Conservation (phyloP, 2,797 vertebrate genomes). For the Acrocephalus scirpaceus region DNA sequence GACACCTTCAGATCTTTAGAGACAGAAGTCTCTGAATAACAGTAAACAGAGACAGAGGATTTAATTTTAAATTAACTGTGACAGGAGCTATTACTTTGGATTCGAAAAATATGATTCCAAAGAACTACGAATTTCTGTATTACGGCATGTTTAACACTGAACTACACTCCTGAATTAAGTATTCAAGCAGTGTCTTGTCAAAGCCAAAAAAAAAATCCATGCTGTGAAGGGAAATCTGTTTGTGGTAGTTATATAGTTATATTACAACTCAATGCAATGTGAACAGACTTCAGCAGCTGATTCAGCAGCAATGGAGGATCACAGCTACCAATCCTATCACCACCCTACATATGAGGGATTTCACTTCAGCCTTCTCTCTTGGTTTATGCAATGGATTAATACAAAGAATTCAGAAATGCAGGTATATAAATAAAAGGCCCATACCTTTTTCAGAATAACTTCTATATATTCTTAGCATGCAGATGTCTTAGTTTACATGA, state of each 20-base stretch:
- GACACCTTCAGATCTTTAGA: not conserved
- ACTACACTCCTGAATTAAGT: slow-evolving; percentile 8
- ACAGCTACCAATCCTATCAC: not conserved
- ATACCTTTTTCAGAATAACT: not conserved
- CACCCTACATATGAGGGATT: not conserved
- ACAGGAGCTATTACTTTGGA: not conserved
- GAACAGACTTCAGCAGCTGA: not conserved
- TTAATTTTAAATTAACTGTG: not conserved
- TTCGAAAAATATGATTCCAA: not conserved
- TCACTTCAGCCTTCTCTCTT: not conserved
- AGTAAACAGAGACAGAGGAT: not conserved
- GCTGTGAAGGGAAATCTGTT: not conserved
- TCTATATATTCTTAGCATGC: not conserved
- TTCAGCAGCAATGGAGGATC: not conserved
- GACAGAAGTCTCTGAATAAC: not conserved
- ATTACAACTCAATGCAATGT: not conserved
- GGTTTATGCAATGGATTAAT: not conserved
- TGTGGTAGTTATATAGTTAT: not conserved
- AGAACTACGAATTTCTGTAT: slow-evolving; percentile 29
- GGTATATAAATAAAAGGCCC: not conserved
- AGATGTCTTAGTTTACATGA: not conserved
- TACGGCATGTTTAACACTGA: not conserved
- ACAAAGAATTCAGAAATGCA: not conserved
- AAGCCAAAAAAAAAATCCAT: not conserved
- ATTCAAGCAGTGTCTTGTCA: not conserved